These are phyloP conservation scores for Acridotheres tristis DNA, from an alignment of 2,797 vertebrate species.

Conservation along the genomic window DNA sequence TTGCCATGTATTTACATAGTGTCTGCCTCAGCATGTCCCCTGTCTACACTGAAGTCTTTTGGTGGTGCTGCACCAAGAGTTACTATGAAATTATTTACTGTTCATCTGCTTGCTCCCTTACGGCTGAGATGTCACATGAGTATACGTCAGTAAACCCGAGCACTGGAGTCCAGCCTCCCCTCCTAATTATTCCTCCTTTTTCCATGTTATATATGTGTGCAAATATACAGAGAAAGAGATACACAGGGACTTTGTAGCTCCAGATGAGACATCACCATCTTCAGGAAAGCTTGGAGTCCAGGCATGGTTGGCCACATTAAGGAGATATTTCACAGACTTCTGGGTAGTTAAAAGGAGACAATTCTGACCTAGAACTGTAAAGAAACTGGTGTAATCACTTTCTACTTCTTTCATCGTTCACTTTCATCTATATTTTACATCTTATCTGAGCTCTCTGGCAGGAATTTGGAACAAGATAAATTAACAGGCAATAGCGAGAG, in stretches of 20 bases:
- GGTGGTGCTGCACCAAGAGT: background rate
- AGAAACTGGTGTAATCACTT: background rate
- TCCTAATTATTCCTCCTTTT: background rate
- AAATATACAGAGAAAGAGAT: background rate
- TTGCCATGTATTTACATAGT: background rate
- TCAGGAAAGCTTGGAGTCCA: background rate
- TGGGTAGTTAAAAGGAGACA: background rate
- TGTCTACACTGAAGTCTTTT: background rate
- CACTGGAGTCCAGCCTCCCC: background rate
- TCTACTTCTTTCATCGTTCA: background rate
- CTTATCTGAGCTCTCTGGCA: background rate
- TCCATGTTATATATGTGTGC: background rate
- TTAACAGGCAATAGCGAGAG: background rate
- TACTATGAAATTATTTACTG: background rate
- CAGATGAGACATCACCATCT: background rate
- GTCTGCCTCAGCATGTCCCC: background rate
- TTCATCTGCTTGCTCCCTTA: background rate
- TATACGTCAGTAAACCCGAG: rapidly evolving
- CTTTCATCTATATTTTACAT: background rate
- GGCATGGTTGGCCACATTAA: background rate
- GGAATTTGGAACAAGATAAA: background rate
- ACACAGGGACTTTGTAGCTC: background rate
- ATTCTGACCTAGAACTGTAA: background rate
- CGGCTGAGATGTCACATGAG: background rate
- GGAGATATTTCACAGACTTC: background rate